Evolutionary conservation across 1,140 invertebrate species (phyloP), one percentile per base, ranked within the genome.

Genomic region (Drosophila serrata): DNA sequence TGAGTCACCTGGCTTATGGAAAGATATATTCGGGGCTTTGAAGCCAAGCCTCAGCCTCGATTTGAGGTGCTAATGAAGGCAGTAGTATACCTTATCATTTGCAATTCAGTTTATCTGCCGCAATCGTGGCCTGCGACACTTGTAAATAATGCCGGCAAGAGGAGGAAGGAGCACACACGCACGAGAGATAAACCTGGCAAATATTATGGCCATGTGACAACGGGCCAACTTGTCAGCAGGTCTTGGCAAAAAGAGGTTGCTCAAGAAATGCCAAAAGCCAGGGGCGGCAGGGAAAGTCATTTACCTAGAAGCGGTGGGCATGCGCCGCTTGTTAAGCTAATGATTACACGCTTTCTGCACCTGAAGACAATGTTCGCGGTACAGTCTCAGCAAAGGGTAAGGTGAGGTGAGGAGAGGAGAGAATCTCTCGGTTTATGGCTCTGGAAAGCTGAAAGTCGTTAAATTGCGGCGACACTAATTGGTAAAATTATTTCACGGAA

Each of bases 341-440:
- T 82, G 63, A 74, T 78, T 87, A 75, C 72, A 88, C 82, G 82
- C 82, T 87, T 87, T 87, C 82, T 88, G 80, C 75, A 55, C 65
- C 79, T 56, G 46, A 57, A 65, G 73, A 67, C 49, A 8, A 40
- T 39, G 46, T 8, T 29, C 29, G 27, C 22, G 24, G 74, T 76
- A 75, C 73, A 68, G 64, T 55, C 61, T 46, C 37, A 8, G 19
- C 48, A 81, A 73, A 74, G 62, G 48, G 42, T 49, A n/a, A n/a
- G n/a, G n/a, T n/a, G n/a, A n/a, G n/a, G n/a, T n/a, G n/a, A n/a
- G 43, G 37, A 42, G 48, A 43, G n/a, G 39, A 24, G 39, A 70
- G n/a, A 24, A 24, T 24, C 39, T 19, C 35, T n/a, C 49, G 24
- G 24, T 22, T 72, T 49, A 58, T 72, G 68, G 68, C 33, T 9